These are phyloP conservation scores for Pentalonia nigronervosa DNA, from an alignment of 1,140 invertebrate species.

Conservation along the genomic window DNA sequence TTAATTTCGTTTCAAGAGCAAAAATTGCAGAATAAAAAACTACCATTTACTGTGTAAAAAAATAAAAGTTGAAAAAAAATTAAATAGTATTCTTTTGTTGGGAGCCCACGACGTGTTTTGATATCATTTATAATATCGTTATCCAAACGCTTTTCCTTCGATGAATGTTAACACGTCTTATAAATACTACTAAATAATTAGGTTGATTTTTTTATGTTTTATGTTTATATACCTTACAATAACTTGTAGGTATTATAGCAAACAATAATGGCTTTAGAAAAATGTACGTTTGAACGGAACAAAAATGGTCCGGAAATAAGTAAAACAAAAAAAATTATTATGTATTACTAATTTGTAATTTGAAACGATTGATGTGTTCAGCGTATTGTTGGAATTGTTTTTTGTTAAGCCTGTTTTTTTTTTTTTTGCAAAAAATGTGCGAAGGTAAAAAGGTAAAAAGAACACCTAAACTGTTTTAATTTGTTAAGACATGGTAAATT, in stretches of 20 bases:
- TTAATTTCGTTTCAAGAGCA: neutral
- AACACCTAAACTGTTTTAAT: constrained; percentile 40
- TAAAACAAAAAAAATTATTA: neutral
- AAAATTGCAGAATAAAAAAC: neutral
- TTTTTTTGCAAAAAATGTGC: neutral
- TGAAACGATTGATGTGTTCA: constrained; percentile 40
- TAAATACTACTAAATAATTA: neutral
- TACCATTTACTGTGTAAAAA: neutral
- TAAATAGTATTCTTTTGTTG: neutral
- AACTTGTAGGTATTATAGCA: neutral
- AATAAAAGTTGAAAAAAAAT: neutral
- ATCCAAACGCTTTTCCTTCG: neutral
- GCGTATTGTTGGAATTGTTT: constrained; percentile 25
- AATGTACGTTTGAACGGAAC: neutral
- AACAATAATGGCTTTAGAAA: neutral
- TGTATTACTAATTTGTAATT: constrained; percentile 34
- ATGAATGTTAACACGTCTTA: neutral
- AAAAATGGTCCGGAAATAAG: constrained; percentile 32
- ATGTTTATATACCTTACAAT: neutral
- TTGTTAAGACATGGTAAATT: neutral
- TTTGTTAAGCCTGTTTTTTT: neutral
- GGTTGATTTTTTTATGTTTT: neutral
- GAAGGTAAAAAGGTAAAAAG: constrained; percentile 43
- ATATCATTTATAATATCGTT: neutral
- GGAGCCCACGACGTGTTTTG: neutral